phyloP scores from a whole-genome alignment of 2,113 vertebrate genomes.

The Leptodactylus fuscus region DNA sequence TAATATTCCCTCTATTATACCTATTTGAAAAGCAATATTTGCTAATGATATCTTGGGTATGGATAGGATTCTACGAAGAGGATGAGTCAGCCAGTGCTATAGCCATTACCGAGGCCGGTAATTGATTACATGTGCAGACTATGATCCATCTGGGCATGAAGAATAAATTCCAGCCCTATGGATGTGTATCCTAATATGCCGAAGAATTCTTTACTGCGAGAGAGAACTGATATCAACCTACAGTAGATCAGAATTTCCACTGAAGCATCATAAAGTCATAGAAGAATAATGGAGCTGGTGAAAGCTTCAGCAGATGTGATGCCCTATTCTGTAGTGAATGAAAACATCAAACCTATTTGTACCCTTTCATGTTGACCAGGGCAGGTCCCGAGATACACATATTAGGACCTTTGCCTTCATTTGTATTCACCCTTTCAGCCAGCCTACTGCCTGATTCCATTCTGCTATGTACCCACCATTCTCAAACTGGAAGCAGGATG shows the following conservation, averaged over 20 bases:
- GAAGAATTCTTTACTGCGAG: not conserved
- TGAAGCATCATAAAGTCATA: not conserved
- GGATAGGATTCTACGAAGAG: not conserved
- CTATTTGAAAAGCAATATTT: not conserved
- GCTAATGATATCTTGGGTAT: not conserved
- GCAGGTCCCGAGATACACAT: not conserved
- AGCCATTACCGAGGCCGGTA: not conserved
- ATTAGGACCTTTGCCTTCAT: not conserved
- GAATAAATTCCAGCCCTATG: conserved; percentile 4
- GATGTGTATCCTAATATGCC: not conserved
- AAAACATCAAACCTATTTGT: not conserved
- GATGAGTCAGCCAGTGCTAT: conserved; percentile 21
- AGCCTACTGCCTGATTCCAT: not conserved
- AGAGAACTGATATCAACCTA: not conserved
- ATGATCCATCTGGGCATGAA: not conserved
- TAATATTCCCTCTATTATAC: not conserved
- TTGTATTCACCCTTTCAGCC: not conserved
- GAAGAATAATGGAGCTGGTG: not conserved
- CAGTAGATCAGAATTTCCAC: conserved; percentile 6
- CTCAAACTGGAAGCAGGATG: not conserved
- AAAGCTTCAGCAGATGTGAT: not conserved
- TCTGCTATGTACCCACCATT: not conserved
- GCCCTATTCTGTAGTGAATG: not conserved
- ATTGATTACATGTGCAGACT: conserved; percentile 3
- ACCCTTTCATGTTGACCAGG: not conserved